A percentile compares a stretch with the other conserved stretches of the same genome.
Conservation (phyloP, 2,888 invertebrate species). For the Trichogramma dendrolimi region DNA sequence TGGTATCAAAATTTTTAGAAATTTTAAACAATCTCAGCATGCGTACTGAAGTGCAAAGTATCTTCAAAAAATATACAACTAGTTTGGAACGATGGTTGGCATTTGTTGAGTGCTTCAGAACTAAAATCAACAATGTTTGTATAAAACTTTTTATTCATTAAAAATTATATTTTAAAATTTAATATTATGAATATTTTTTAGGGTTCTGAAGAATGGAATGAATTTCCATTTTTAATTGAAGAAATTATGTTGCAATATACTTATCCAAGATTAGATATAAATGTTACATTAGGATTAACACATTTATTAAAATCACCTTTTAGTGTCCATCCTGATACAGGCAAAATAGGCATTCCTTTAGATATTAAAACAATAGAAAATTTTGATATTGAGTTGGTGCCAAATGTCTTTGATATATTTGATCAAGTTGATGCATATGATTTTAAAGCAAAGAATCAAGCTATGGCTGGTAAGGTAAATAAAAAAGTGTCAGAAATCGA, state of each 20-base stretch:
- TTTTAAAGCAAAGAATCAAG: conserved; percentile 37
- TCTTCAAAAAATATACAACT: background rate
- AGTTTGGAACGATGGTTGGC: background rate
- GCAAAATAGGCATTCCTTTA: background rate
- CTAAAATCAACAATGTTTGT: background rate
- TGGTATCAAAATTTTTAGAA: background rate
- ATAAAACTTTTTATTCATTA: background rate
- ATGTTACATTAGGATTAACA: background rate
- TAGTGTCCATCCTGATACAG: background rate
- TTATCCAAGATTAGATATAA: background rate
- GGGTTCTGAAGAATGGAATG: background rate
- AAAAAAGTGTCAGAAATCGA: conserved; percentile 14
- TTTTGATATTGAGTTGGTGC: conserved; percentile 55
- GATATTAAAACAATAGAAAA: background rate
- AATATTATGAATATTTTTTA: background rate
- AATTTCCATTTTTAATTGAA: background rate
- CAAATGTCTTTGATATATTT: conserved; percentile 65
- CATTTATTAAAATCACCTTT: background rate
- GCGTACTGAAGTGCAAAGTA: background rate
- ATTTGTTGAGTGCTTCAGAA: background rate
- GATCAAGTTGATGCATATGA: conserved; percentile 60
- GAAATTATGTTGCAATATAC: background rate
- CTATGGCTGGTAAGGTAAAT: conserved; percentile 11
- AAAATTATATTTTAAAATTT: background rate
- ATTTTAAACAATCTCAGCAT: background rate